phyloP scores from a whole-genome alignment of 2,888 invertebrate genomes.

The Baccha elongata region DNA sequence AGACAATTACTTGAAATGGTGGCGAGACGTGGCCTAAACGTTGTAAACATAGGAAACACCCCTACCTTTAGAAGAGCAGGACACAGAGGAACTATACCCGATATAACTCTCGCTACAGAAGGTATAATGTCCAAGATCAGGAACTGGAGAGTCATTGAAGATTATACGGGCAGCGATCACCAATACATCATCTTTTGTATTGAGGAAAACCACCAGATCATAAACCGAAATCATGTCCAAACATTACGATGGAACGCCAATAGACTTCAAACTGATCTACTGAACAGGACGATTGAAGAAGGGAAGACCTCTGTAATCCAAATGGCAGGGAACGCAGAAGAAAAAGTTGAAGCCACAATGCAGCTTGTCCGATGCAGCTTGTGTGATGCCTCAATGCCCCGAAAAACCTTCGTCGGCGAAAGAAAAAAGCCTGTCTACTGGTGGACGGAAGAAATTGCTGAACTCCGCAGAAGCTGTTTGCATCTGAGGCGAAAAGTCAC shows the following conservation, averaged over 20 bases:
- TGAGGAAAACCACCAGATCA: too few species aligned
- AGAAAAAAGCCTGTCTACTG: neutral
- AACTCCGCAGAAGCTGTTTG: neutral
- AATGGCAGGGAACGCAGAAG: neutral
- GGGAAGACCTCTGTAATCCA: neutral
- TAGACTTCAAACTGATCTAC: neutral
- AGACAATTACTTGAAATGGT: slow-evolving; percentile 56
- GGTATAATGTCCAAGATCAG: neutral
- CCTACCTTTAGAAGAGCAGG: slow-evolving; percentile 31
- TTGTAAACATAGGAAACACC: slow-evolving; percentile 33
- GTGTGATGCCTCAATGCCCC: neutral
- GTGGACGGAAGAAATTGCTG: slow-evolving; percentile 1
- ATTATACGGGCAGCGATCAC: too few species aligned
- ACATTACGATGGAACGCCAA: too few species aligned
- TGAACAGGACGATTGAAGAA: neutral
- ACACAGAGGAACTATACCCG: slow-evolving; percentile 4
- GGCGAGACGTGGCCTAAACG: slow-evolving; percentile 38
- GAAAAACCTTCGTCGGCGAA: neutral
- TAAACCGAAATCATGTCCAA: too few species aligned
- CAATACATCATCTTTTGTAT: too few species aligned
- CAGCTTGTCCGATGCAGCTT: neutral
- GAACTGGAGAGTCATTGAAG: neutral
- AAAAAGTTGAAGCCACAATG: neutral
- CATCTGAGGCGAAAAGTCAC: neutral
- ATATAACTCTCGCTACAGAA: slow-evolving; percentile 9